Base-by-base conservation (phyloP, 2,888 invertebrate species). In the Stramonita haemastoma region DNA sequence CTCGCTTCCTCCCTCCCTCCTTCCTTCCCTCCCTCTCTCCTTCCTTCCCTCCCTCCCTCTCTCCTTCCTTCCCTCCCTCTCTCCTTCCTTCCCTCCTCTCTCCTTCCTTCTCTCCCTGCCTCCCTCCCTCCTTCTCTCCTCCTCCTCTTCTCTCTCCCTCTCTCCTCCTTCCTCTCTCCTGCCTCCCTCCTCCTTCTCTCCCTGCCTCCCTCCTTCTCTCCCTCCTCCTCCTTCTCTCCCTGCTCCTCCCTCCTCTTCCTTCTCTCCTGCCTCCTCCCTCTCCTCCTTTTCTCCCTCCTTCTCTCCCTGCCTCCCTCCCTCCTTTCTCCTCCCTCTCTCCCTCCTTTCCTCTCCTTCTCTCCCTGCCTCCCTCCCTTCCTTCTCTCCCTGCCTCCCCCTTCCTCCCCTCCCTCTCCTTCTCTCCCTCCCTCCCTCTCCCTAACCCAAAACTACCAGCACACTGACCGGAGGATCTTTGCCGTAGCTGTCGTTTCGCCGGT, bases 401-500 rank as follows among this genome's bases (percentile, higher is more conserved):
- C 46, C 46, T 46, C n/a, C n/a, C n/a, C 66, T 66, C 22, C 26
- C 22, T 11, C 60, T 60, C 60, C 19, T 19, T 60, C 60, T 11
- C 66, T 66, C 66, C 66, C 66, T 17, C 66, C 26, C 66, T 66
- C 66, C 26, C 13, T 66, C 66, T 11, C 66, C 46, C 46, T 46
- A 8, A 2, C 46, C 46, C 46, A 46, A 8, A 66, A 46, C 56
- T 36, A 73, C 86, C n/a, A 56, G 22, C 46, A 22, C 4, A 36
- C 85, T 13, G 1, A 85, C 89, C 86, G 79, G 89, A n/a, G 86
- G 66, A n/a, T 86, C 89, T 81, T 86, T 86, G 11, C 90, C 91
- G 46, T 90, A 85, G 60, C 88, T 86, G 86, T 90, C 90, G 15
- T n/a, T 83, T 26, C 88, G 77, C 26, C 90, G 89, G 17, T 90